These are phyloP conservation scores for Enteromius paludinosus DNA, from an alignment of 2,797 vertebrate species.

Conservation along the genomic window DNA sequence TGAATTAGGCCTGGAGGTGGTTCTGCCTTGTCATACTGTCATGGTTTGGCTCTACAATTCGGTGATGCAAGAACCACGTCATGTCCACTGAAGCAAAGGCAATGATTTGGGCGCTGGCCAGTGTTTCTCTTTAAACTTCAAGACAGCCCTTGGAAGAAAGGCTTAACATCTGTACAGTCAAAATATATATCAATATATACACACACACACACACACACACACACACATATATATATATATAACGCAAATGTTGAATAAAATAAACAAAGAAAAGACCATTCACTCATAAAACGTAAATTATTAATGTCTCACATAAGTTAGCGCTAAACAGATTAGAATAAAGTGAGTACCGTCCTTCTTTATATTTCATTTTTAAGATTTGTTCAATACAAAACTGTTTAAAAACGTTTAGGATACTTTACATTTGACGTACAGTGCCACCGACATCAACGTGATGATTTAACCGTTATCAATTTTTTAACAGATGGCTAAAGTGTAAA, in stretches of 20 bases:
- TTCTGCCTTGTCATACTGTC: background rate
- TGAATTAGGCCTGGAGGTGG: background rate
- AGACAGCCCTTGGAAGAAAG: slow-evolving; percentile 9
- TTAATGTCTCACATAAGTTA: background rate
- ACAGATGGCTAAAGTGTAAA: no score
- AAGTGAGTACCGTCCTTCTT: background rate
- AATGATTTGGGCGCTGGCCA: slow-evolving; percentile 8
- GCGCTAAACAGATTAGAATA: background rate
- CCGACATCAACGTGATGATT: no score
- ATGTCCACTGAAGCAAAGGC: slow-evolving; percentile 22
- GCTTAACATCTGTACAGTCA: slow-evolving; percentile 13
- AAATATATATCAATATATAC: no score
- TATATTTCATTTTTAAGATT: background rate
- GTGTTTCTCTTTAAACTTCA: slow-evolving; percentile 6
- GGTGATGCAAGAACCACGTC: slow-evolving; percentile 17
- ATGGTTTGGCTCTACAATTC: background rate
- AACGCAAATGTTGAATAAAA: no score
- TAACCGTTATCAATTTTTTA: background rate
- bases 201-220: no score
- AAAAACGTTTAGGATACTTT: background rate
- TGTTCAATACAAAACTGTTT: background rate
- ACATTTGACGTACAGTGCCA: background rate
- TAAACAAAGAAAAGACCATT: background rate
- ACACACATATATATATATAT: no score
- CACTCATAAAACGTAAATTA: background rate